These are phyloP conservation scores for Acrobasis repandana DNA, from an alignment of 2,888 invertebrate species.

Conservation along the genomic window DNA sequence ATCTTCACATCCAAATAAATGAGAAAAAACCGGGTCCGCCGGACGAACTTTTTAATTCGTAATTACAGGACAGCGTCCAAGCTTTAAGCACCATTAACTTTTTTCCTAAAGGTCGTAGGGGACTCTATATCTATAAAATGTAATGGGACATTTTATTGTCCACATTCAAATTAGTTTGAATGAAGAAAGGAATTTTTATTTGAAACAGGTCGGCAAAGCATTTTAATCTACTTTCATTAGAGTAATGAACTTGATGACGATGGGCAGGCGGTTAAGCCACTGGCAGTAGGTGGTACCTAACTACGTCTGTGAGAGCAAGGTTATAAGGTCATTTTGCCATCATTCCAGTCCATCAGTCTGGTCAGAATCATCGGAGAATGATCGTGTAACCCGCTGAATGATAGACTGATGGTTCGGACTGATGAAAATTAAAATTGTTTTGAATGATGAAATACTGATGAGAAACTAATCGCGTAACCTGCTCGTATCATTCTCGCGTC, in stretches of 20 bases:
- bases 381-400: too few species aligned
- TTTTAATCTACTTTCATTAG: conserved; percentile 12
- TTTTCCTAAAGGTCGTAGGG: conserved; percentile 73
- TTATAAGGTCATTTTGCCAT: too few species aligned
- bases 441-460: too few species aligned
- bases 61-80: conserved; percentile 80
- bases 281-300: too few species aligned
- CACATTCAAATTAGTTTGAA: conserved; percentile 61
- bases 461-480: too few species aligned
- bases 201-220: conserved; percentile 34
- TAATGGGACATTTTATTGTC: conserved; percentile 64
- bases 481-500: too few species aligned
- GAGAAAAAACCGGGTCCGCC: conserved; percentile 76
- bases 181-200: conserved; percentile 31
- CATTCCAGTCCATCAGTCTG: too few species aligned
- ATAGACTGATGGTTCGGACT: too few species aligned
- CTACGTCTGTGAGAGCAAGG: too few species aligned
- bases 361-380: too few species aligned
- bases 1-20: conserved; percentile 77
- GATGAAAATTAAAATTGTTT: too few species aligned
- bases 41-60: conserved; percentile 81
- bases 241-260: neutral
- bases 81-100: conserved; percentile 81
- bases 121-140: conserved; percentile 56
- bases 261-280: too few species aligned